Conservation (phyloP, 2,888 invertebrate genomes). For the Pyralis farinalis region DNA sequence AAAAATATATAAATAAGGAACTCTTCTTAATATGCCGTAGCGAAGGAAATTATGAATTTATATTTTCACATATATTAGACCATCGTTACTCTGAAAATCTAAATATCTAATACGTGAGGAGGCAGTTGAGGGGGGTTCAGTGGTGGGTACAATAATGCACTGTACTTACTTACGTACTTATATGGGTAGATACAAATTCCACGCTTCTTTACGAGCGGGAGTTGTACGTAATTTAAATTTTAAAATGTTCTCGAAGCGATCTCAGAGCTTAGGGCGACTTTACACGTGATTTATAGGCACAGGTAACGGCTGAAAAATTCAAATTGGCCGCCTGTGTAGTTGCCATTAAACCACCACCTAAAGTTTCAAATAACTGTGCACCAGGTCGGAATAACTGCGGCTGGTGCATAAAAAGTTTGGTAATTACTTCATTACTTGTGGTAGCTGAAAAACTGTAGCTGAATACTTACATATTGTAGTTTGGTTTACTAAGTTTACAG, state of each 20-base stretch:
- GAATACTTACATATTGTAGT: not conserved
- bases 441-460: not conserved
- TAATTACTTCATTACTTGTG: conserved; percentile 21
- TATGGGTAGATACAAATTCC: conserved; percentile 17
- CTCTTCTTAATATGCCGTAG: too few relatives aligned
- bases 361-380: conserved; percentile 37
- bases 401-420: conserved; percentile 27
- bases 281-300: conserved; percentile 73
- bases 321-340: conserved; percentile 54
- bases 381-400: conserved; percentile 49
- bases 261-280: conserved; percentile 71
- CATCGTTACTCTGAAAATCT: too few relatives aligned
- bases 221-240: conserved; percentile 69
- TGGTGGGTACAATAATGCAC: too few relatives aligned
- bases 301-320: conserved; percentile 77
- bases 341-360: conserved; percentile 39
- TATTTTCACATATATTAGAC: too few relatives aligned
- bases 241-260: conserved; percentile 68
- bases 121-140: too few relatives aligned
- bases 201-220: conserved; percentile 23
- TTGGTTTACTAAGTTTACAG: too few relatives aligned
- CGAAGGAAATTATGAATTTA: too few relatives aligned
- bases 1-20: too few relatives aligned
- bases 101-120: too few relatives aligned
- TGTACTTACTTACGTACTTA: not conserved